Conservation (phyloP, 2,888 invertebrate genomes). For the Diachrysia chrysitis region DNA sequence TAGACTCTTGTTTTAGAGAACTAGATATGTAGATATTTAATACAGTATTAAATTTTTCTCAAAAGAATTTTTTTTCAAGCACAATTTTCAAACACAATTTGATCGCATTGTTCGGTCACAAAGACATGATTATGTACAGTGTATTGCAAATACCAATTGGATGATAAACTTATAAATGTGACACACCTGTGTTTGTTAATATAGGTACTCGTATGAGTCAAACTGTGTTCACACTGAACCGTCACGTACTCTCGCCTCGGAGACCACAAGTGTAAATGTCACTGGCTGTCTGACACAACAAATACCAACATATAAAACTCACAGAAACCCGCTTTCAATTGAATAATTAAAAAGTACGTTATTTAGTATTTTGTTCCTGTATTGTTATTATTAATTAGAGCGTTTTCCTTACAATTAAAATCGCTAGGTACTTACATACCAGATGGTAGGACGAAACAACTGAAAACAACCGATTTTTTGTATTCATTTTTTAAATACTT, state of each 20-base stretch:
- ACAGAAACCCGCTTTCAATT: neutral
- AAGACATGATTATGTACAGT: neutral
- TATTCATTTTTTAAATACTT: no score
- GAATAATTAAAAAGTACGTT: neutral
- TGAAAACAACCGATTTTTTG: no score
- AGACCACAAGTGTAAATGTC: constrained; percentile 1
- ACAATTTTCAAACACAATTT: no score
- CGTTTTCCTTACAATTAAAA: no score
- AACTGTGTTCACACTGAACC: neutral
- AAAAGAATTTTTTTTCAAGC: no score
- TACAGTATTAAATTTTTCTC: no score
- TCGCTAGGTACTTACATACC: no score
- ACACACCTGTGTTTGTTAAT: constrained; percentile 2
- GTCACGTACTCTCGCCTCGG: constrained; percentile 2
- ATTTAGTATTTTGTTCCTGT: neutral
- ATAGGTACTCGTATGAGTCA: neutral
- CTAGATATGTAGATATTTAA: no score
- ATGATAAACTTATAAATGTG: neutral
- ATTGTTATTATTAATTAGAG: no score
- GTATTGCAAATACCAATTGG: constrained; percentile 1
- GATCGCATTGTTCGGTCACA: neutral
- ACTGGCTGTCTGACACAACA: neutral
- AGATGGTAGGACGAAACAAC: no score
- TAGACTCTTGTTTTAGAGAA: no score
- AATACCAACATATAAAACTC: neutral